Evolutionary conservation across 2,113 vertebrate genomes (phyloP).

Genomic region (Cephalopterus ornatus): DNA sequence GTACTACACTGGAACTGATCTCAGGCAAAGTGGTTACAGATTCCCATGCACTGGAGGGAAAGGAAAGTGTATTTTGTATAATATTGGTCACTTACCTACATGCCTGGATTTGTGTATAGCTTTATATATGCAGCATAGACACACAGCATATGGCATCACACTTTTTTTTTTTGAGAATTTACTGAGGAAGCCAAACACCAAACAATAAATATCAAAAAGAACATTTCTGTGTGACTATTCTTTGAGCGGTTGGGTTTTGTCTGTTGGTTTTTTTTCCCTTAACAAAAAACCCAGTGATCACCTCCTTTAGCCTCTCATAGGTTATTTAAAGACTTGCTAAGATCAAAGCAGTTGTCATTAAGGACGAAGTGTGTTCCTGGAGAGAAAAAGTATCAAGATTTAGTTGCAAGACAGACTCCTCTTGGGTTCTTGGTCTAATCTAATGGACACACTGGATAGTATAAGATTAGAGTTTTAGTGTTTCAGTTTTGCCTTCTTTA

Average conservation of each 20-base stretch:
- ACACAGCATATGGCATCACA: background rate
- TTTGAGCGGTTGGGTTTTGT: background rate
- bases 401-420: background rate
- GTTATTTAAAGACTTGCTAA: background rate
- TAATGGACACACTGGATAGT: background rate
- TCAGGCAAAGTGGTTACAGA: background rate
- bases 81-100: background rate
- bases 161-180: background rate
- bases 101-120: background rate
- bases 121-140: background rate
- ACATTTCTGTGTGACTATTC: background rate
- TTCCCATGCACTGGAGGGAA: background rate
- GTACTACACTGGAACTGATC: background rate
- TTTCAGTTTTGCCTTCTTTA: background rate
- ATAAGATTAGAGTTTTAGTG: background rate
- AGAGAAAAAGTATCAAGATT: background rate
- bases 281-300: background rate
- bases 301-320: background rate
- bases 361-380: background rate
- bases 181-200: background rate
- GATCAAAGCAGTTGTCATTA: background rate
- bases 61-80: background rate
- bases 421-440: background rate
- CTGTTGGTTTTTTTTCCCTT: background rate
- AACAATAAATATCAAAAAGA: background rate